These are phyloP conservation scores for Platanista minor DNA, from an alignment of 2,113 vertebrate genomes.

Conservation along the genomic window DNA sequence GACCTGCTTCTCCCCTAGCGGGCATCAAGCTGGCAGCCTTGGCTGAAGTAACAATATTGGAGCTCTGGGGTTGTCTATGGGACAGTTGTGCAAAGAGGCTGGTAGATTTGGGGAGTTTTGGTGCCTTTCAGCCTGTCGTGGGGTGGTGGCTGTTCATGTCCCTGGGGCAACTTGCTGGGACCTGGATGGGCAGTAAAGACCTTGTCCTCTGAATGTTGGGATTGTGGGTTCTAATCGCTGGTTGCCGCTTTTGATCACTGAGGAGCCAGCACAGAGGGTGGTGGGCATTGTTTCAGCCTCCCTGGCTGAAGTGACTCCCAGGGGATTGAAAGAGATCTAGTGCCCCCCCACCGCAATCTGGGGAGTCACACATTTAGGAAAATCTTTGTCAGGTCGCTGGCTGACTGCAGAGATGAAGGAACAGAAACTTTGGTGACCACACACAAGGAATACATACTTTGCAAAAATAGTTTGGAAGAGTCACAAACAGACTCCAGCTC, in stretches of 20 bases:
- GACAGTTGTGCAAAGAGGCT: neutral
- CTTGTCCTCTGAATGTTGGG: neutral
- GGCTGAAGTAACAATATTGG: neutral
- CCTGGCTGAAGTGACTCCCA: neutral
- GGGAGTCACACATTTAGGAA: neutral
- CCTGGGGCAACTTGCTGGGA: neutral
- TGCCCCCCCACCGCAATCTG: neutral
- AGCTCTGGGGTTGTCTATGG: neutral
- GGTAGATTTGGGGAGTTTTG: neutral
- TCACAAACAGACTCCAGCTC: neutral
- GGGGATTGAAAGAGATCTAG: neutral
- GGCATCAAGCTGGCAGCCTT: accelerated
- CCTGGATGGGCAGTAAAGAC: neutral
- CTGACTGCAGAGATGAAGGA: neutral
- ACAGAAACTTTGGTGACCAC: neutral
- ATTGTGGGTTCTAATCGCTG: neutral
- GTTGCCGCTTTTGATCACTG: too few relatives aligned
- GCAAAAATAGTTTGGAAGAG: neutral
- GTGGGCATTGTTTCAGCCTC: neutral
- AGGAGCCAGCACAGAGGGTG: neutral
- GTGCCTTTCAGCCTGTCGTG: neutral
- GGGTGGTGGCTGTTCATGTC: neutral
- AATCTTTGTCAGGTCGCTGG: neutral
- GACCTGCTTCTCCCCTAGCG: neutral
- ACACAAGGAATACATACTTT: neutral